Conservation (phyloP, 2,113 vertebrate genomes). For the Siphamia tubifer region DNA sequence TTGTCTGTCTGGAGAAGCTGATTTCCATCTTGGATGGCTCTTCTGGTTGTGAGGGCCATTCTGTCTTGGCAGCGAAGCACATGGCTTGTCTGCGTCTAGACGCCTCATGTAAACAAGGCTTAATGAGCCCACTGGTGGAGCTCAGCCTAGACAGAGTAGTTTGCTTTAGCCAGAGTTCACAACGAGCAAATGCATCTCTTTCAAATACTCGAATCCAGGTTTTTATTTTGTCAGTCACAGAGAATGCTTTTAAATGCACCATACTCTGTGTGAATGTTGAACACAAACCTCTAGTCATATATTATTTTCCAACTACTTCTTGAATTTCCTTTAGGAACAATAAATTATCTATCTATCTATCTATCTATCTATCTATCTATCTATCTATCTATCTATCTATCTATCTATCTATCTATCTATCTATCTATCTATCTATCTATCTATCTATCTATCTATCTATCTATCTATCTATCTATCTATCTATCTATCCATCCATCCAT, state of each 20-base stretch:
- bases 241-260: no score
- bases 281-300: neutral
- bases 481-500: no score
- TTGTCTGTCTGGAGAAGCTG: slow-evolving; percentile 48
- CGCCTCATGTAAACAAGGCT: slow-evolving; percentile 69
- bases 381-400: no score
- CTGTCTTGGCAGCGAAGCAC: slow-evolving; percentile 51
- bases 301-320: neutral
- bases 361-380: no score
- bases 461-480: no score
- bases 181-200: slow-evolving; percentile 18
- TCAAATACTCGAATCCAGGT: neutral
- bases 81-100: slow-evolving; percentile 64
- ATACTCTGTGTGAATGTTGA: no score
- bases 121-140: slow-evolving; percentile 56
- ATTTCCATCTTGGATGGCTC: slow-evolving; percentile 69
- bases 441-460: no score
- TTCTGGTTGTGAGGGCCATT: slow-evolving; percentile 39
- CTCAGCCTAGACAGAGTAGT: slow-evolving; percentile 22
- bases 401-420: no score
- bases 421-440: no score
- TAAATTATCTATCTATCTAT: no score
- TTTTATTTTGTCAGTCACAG: no score
- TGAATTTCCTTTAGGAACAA: no score
- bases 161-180: slow-evolving; percentile 24